Conservation (phyloP, 1,140 invertebrate genomes). For the Heliconius hewitsoni region DNA sequence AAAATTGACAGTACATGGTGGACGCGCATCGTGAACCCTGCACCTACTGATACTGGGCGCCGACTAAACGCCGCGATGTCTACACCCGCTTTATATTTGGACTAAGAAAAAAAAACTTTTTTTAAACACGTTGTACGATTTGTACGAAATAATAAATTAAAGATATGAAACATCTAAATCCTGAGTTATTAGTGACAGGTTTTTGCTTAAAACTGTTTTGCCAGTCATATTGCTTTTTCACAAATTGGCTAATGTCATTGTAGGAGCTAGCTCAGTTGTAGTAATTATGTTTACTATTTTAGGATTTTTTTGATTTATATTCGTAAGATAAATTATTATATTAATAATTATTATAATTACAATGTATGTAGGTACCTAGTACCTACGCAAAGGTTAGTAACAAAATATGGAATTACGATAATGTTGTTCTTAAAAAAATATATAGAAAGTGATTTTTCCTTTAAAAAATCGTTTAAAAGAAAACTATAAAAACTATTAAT, state of each 20-base stretch:
- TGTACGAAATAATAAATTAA: background rate
- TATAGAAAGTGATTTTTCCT: too few relatives aligned
- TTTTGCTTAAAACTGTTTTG: constrained; percentile 16
- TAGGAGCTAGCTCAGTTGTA: background rate
- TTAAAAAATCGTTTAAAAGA: too few relatives aligned
- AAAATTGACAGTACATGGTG: constrained; percentile 55
- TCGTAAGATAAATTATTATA: too few relatives aligned
- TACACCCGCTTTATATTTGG: constrained; percentile 54
- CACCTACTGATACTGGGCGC: constrained; percentile 40
- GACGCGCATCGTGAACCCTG: constrained; percentile 46
- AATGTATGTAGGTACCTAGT: too few relatives aligned
- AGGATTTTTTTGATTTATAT: background rate
- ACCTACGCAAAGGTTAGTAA: too few relatives aligned
- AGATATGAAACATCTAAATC: background rate
- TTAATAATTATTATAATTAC: too few relatives aligned
- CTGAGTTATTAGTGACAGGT: background rate
- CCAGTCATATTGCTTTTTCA: constrained; percentile 10
- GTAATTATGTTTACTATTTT: background rate
- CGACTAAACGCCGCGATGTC: constrained; percentile 49
- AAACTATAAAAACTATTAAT: too few relatives aligned
- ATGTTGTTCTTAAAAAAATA: too few relatives aligned
- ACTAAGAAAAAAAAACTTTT: constrained; percentile 19
- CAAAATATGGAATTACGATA: too few relatives aligned
- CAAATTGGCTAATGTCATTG: background rate
- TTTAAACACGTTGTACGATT: background rate